A percentile compares a stretch with the other conserved stretches of the same genome.
Conservation (phyloP, 2,888 invertebrate genomes). For the Tubulanus polymorphus region DNA sequence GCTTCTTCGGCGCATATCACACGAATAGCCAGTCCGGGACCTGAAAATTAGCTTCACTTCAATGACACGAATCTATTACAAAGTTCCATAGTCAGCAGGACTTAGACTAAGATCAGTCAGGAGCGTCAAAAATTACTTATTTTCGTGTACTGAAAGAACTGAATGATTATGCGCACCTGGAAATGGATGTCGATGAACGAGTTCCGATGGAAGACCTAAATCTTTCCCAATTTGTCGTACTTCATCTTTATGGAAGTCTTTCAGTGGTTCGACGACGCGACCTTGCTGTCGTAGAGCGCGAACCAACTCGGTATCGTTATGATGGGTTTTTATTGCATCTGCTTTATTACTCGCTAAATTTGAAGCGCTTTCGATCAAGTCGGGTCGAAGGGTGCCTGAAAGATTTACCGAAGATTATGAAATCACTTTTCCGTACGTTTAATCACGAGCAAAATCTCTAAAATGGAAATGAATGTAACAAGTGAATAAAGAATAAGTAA, state of each 20-base stretch:
- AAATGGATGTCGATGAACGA: constrained; percentile 95
- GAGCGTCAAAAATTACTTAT: too few species aligned
- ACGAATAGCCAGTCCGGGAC: constrained; percentile 95
- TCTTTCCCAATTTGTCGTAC: constrained; percentile 83
- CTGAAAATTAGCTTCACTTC: too few species aligned
- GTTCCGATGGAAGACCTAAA: constrained; percentile 77
- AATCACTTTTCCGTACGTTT: not conserved
- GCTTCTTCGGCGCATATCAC: constrained; percentile 94
- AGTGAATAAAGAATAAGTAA: not conserved
- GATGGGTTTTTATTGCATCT: constrained; percentile 97
- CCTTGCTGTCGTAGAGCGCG: constrained; percentile 70
- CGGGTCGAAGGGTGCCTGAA: constrained; percentile 83
- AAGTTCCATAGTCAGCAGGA: too few species aligned
- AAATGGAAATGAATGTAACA: too few species aligned
- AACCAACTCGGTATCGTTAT: constrained; percentile 96
- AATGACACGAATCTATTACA: too few species aligned
- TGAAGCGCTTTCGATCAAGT: constrained; percentile 97
- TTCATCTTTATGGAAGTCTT: constrained; percentile 99
- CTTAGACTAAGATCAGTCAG: too few species aligned
- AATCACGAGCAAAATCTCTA: too few species aligned
- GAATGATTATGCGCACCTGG: too few species aligned
- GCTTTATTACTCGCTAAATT: constrained; percentile 77
- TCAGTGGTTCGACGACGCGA: constrained; percentile 93
- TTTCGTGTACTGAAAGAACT: too few species aligned
- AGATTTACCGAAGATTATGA: not conserved